phyloP scores from a whole-genome alignment of 2,797 vertebrate species.

The Eremophila alpestris region DNA sequence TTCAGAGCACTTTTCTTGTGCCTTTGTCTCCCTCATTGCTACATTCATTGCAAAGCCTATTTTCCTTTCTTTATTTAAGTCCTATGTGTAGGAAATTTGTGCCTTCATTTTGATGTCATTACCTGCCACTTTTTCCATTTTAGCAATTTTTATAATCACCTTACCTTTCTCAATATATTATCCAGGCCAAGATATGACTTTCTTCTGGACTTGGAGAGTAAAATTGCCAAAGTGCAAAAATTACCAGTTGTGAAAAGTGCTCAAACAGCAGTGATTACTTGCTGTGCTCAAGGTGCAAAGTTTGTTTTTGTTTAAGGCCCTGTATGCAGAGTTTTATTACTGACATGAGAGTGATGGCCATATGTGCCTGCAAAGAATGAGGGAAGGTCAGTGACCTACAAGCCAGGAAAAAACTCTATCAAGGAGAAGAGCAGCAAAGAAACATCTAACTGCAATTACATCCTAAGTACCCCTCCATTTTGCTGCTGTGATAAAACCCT shows the following conservation, averaged over 20 bases:
- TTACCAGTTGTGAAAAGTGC: background rate
- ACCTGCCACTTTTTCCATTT: slow-evolving; percentile 17
- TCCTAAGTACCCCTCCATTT: background rate
- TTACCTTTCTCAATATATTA: slow-evolving; percentile 4
- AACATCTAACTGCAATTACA: background rate
- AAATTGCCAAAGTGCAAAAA: slow-evolving; percentile 8
- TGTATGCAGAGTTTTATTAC: background rate
- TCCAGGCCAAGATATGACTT: background rate
- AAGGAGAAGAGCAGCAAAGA: background rate
- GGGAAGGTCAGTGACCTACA: background rate
- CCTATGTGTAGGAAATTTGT: slow-evolving; percentile 2
- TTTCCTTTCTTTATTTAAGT: slow-evolving; percentile 22
- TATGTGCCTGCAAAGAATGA: background rate
- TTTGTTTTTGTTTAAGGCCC: background rate
- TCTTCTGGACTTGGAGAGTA: background rate
- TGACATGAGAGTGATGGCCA: background rate
- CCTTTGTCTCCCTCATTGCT: background rate
- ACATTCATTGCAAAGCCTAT: background rate
- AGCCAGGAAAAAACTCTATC: background rate
- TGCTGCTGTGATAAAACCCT: background rate
- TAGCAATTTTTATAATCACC: slow-evolving; percentile 32
- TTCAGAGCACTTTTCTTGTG: background rate
- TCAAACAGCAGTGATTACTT: background rate
- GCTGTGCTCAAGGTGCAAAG: background rate
- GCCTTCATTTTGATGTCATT: background rate